Conservation (phyloP, 2,113 vertebrate genomes). For the Eretmochelys imbricata region DNA sequence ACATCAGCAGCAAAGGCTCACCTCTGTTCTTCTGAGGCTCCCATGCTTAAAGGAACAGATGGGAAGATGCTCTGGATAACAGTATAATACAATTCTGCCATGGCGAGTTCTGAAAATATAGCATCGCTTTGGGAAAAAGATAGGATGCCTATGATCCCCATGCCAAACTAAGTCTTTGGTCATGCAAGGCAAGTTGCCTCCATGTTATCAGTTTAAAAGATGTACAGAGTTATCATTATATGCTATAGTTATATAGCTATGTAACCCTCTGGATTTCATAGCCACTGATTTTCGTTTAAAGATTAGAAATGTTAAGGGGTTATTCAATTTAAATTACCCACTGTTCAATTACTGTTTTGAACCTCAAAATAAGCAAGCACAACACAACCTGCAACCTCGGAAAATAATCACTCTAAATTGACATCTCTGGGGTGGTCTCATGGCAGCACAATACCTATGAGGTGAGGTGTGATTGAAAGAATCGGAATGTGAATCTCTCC, state of each 20-base stretch:
- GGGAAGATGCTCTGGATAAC: background rate
- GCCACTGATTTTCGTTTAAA: background rate
- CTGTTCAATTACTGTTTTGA: background rate
- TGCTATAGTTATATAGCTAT: background rate
- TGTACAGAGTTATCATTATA: fast-evolving
- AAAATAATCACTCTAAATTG: background rate
- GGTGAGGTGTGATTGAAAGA: background rate
- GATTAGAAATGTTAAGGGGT: background rate
- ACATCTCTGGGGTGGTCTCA: background rate
- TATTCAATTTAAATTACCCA: background rate
- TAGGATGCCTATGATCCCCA: fast-evolving
- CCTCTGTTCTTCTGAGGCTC: background rate
- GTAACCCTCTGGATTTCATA: background rate
- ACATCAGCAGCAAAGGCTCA: background rate
- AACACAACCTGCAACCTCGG: background rate
- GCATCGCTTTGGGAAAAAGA: background rate
- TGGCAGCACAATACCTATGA: fast-evolving
- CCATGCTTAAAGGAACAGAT: background rate
- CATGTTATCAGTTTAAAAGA: background rate
- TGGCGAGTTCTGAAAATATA: background rate
- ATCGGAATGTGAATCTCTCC: background rate
- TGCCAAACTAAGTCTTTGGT: background rate
- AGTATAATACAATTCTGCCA: fast-evolving
- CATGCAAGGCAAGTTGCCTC: background rate
- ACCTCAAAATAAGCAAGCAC: background rate